These are phyloP conservation scores for Acanthococcus lagerstroemiae DNA, from an alignment of 2,888 invertebrate species.

Conservation along the genomic window DNA sequence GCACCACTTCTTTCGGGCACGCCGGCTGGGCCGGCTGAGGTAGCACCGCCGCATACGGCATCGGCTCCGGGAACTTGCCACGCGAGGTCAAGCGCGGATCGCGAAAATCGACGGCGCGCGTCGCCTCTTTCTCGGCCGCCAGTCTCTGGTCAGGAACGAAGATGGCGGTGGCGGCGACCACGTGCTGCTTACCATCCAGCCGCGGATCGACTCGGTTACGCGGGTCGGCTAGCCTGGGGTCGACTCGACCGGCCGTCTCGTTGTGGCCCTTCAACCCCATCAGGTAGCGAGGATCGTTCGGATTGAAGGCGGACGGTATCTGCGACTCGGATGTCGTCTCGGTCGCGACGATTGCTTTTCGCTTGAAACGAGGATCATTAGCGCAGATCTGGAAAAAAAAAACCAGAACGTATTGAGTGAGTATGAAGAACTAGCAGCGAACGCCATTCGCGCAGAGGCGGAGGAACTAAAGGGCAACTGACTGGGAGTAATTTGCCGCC, in stretches of 20 bases:
- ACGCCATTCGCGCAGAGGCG: no score
- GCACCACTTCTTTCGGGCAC: neutral
- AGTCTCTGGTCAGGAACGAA: neutral
- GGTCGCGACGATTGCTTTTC: neutral
- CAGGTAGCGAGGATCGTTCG: conserved; percentile 7
- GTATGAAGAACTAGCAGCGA: no score
- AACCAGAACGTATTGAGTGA: neutral
- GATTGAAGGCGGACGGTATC: neutral
- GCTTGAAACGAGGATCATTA: conserved; percentile 19
- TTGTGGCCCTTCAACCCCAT: neutral
- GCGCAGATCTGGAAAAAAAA: neutral
- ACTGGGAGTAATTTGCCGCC: no score
- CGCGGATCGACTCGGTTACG: conserved; percentile 8
- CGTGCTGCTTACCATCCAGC: neutral
- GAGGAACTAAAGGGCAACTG: no score
- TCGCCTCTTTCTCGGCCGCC: neutral
- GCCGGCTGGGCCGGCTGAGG: neutral
- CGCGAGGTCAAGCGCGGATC: conserved; percentile 10
- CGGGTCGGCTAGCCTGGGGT: conserved; percentile 13
- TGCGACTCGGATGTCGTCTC: neutral
- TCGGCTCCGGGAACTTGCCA: conserved; percentile 5
- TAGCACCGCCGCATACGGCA: neutral
- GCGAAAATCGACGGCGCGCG: conserved; percentile 1
- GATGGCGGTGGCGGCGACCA: neutral
- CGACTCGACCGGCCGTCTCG: neutral